Percentiles rank a stretch among this genome's conserved stretches.
phyloP scores from a whole-genome alignment of 2,113 vertebrate genomes.

The Dasypus novemcinctus region DNA sequence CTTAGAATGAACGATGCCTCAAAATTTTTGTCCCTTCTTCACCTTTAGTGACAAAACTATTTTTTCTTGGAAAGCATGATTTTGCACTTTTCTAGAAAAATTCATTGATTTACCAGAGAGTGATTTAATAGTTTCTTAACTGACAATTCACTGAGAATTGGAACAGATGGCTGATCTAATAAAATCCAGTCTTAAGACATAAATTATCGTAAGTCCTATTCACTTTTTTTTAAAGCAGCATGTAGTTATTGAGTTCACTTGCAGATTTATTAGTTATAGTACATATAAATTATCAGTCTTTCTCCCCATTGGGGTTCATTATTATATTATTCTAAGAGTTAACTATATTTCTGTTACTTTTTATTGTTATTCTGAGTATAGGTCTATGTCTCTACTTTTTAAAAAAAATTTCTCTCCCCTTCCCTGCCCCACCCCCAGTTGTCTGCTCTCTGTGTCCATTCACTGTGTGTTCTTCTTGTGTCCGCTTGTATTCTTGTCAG shows the following conservation, averaged over 20 bases:
- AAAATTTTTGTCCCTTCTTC: not conserved
- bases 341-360: not conserved
- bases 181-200: not conserved
- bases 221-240: not conserved
- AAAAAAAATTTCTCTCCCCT: too few species aligned
- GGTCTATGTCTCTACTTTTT: not conserved
- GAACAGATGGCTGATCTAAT: not conserved
- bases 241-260: slow-evolving; percentile 25
- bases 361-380: not conserved
- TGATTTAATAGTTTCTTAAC: not conserved
- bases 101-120: not conserved
- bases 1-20: not conserved
- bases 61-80: not conserved
- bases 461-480: too few species aligned
- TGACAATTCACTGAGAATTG: not conserved
- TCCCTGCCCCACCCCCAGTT: too few species aligned
- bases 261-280: not conserved
- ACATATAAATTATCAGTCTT: not conserved
- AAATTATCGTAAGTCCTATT: not conserved
- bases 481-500: too few species aligned
- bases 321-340: not conserved
- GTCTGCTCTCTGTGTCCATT: too few species aligned
- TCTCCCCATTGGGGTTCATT: not conserved
- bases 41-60: not conserved
- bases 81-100: not conserved